These are phyloP conservation scores for Rhinichthys klamathensis DNA, from an alignment of 2,113 vertebrate genomes.

Conservation along the genomic window DNA sequence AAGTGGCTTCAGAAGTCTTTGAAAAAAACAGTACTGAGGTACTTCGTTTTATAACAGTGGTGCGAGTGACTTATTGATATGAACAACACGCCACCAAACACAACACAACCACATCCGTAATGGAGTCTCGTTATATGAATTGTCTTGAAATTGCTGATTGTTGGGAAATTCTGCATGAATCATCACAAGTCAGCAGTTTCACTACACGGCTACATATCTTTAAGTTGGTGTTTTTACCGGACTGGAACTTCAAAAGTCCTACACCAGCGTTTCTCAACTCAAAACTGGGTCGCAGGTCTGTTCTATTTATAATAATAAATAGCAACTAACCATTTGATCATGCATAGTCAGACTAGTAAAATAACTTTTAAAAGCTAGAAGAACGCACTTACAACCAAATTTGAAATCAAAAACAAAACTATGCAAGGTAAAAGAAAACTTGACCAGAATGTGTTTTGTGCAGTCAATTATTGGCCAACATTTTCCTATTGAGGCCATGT, in stretches of 20 bases:
- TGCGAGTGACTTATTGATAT: neutral
- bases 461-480: constrained; percentile 5
- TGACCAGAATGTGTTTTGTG: neutral
- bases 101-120: constrained; percentile 25
- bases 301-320: neutral
- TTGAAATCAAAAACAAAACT: neutral
- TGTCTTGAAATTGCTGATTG: constrained; percentile 12
- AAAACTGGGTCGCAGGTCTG: neutral
- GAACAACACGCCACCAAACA: neutral
- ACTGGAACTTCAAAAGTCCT: constrained; percentile 17
- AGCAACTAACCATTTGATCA: neutral
- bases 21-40: neutral
- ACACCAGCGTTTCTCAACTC: constrained; percentile 9
- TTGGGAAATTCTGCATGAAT: constrained; percentile 9
- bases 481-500: neutral
- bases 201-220: neutral
- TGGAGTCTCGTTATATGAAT: neutral
- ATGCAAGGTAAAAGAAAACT: neutral
- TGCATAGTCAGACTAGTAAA: neutral
- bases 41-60: neutral
- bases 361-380: neutral
- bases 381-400: neutral
- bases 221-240: neutral
- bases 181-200: constrained; percentile 19
- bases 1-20: neutral